Conservation (phyloP, 1,140 invertebrate genomes). For the Heliconius hewitsoni region DNA sequence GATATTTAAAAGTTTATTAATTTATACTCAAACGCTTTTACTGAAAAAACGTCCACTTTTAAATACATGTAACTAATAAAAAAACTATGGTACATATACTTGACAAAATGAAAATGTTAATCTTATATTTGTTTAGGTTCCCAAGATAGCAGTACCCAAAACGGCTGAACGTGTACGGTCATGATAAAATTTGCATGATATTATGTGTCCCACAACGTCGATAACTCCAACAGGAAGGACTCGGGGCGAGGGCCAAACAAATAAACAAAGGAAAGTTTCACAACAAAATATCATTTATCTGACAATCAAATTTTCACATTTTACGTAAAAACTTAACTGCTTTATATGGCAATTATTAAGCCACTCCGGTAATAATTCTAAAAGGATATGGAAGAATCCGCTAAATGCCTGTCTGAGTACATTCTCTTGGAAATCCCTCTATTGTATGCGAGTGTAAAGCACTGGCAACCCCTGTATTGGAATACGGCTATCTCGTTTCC, state of each 20-base stretch:
- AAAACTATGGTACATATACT: neutral
- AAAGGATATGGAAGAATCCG: slow-evolving; percentile 24
- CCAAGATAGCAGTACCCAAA: slow-evolving; percentile 26
- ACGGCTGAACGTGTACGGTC: slow-evolving; percentile 31
- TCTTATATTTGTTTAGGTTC: slow-evolving; percentile 28
- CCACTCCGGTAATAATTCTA: neutral
- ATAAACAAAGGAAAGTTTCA: slow-evolving; percentile 11
- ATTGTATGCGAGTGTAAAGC: slow-evolving; percentile 58
- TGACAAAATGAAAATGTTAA: slow-evolving; percentile 2
- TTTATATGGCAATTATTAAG: slow-evolving; percentile 9
- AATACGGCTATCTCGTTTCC: slow-evolving; percentile 59
- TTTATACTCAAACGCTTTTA: too few relatives aligned
- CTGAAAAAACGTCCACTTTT: too few relatives aligned
- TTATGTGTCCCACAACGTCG: slow-evolving; percentile 31
- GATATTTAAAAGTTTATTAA: neutral
- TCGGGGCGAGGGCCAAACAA: slow-evolving; percentile 14
- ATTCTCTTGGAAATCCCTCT: slow-evolving; percentile 68
- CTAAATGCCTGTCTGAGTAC: slow-evolving; percentile 48
- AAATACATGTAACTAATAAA: too few relatives aligned
- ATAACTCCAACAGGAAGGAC: slow-evolving; percentile 29
- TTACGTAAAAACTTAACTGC: neutral
- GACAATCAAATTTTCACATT: neutral
- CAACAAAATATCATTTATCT: neutral
- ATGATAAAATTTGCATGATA: slow-evolving; percentile 40
- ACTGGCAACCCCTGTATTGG: slow-evolving; percentile 65